Percentiles rank a stretch among this genome's conserved stretches.
These are phyloP conservation scores for Cerastis rubricosa DNA, from an alignment of 2,888 invertebrate genomes.

Conservation along the genomic window DNA sequence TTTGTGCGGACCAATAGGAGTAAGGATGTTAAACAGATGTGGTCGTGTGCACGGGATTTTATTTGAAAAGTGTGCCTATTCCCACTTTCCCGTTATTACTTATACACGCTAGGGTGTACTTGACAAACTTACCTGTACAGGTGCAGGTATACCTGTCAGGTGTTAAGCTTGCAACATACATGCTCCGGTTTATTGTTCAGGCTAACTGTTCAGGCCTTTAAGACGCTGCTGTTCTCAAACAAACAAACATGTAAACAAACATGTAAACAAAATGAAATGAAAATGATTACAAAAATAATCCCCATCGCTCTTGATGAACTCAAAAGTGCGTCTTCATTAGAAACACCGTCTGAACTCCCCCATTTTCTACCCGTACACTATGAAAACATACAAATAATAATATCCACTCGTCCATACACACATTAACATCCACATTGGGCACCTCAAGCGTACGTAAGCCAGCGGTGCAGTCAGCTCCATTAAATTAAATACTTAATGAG, in stretches of 20 bases:
- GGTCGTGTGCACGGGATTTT: too few species aligned
- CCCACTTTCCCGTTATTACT: too few species aligned
- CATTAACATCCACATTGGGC: constrained; percentile 48
- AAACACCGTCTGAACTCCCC: background rate
- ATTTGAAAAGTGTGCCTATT: too few species aligned
- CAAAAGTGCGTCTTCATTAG: background rate
- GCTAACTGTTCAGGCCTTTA: too few species aligned
- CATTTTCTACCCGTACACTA: constrained; percentile 17
- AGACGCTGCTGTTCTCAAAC: background rate
- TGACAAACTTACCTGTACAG: too few species aligned
- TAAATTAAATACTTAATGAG: constrained; percentile 67
- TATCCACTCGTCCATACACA: background rate
- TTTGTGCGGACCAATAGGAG: too few species aligned
- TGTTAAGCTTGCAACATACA: too few species aligned
- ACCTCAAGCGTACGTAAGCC: constrained; percentile 55
- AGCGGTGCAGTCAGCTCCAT: constrained; percentile 62
- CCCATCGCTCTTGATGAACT: background rate
- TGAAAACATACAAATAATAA: constrained; percentile 30
- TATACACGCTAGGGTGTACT: too few species aligned
- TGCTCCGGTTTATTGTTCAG: too few species aligned
- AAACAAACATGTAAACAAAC: background rate
- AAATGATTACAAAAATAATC: constrained; percentile 16
- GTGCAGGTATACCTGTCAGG: too few species aligned
- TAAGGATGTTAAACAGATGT: too few species aligned
- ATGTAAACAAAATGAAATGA: background rate